Percentiles rank a stretch among this genome's conserved stretches.
Evolutionary conservation across 2,113 vertebrate species (phyloP).

Genomic region (Microtus richardsoni): DNA sequence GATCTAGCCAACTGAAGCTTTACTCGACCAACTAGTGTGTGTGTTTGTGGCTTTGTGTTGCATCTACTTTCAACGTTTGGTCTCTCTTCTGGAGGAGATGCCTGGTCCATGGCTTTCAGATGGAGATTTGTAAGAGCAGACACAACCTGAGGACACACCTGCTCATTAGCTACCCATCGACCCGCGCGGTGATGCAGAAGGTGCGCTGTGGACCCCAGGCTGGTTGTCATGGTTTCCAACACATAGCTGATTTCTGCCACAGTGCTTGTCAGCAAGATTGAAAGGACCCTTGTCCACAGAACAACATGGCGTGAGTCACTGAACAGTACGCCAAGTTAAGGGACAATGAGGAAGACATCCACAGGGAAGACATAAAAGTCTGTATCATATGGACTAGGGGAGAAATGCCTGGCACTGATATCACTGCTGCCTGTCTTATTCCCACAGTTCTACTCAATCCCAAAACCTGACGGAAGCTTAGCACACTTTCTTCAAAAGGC

Average conservation of each 20-base stretch:
- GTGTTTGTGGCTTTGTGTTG: background rate
- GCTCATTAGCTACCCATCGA: background rate
- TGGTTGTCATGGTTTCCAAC: background rate
- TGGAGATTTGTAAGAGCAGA: background rate
- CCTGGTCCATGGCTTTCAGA: background rate
- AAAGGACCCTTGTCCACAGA: background rate
- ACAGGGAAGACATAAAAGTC: background rate
- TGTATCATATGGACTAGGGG: background rate
- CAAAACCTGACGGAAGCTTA: background rate
- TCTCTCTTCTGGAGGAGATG: background rate
- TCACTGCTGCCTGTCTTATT: accelerated
- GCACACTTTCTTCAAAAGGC: background rate
- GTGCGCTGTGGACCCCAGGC: background rate
- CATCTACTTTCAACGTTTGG: background rate
- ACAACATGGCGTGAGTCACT: background rate
- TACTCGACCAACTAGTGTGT: background rate
- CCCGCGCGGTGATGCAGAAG: background rate
- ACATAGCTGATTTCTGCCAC: background rate
- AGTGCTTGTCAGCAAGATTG: background rate
- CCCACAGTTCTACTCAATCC: background rate
- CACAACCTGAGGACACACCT: background rate
- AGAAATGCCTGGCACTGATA: background rate
- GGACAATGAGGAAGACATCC: background rate
- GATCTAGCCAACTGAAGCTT: background rate
- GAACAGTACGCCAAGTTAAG: background rate